These are phyloP conservation scores for Drosophila sproati DNA, from an alignment of 1,140 invertebrate genomes.

Conservation along the genomic window DNA sequence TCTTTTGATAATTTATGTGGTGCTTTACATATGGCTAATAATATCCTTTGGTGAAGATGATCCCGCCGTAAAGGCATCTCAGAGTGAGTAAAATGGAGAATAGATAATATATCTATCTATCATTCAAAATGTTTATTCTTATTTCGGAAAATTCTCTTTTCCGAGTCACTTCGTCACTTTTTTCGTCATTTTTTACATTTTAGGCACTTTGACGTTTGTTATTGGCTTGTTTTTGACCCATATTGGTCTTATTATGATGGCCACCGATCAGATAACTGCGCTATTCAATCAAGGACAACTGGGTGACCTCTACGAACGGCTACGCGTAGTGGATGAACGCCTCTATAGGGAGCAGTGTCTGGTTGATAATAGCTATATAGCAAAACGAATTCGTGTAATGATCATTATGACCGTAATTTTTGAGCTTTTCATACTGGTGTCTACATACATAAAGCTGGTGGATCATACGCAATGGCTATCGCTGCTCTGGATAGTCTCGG, in stretches of 20 bases:
- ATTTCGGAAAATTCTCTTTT: too few relatives aligned
- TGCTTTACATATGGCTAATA: conserved; percentile 74
- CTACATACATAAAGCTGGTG: conserved; percentile 67
- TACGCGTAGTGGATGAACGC: conserved; percentile 73
- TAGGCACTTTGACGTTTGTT: conserved; percentile 81
- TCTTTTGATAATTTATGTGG: conserved; percentile 53
- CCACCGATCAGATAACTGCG: conserved; percentile 71
- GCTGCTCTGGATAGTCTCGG: conserved; percentile 69
- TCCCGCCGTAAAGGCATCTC: conserved; percentile 67
- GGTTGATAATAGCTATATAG: conserved; percentile 64
- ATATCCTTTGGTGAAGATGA: conserved; percentile 77
- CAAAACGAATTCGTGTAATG: conserved; percentile 65
- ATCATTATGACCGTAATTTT: conserved; percentile 68
- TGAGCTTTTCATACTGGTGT: conserved; percentile 67
- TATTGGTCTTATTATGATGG: conserved; percentile 83
- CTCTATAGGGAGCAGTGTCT: conserved; percentile 64
- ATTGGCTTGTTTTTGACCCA: conserved; percentile 83
- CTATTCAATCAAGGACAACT: conserved; percentile 72
- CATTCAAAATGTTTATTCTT: too few relatives aligned
- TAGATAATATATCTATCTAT: too few relatives aligned
- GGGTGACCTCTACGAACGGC: conserved; percentile 74
- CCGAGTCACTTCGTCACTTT: background rate
- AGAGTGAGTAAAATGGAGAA: conserved; percentile 58
- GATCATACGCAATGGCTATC: conserved; percentile 72
- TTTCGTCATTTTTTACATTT: background rate